These are phyloP conservation scores for Choloepus didactylus DNA, from an alignment of 2,797 vertebrate genomes.

Conservation along the genomic window DNA sequence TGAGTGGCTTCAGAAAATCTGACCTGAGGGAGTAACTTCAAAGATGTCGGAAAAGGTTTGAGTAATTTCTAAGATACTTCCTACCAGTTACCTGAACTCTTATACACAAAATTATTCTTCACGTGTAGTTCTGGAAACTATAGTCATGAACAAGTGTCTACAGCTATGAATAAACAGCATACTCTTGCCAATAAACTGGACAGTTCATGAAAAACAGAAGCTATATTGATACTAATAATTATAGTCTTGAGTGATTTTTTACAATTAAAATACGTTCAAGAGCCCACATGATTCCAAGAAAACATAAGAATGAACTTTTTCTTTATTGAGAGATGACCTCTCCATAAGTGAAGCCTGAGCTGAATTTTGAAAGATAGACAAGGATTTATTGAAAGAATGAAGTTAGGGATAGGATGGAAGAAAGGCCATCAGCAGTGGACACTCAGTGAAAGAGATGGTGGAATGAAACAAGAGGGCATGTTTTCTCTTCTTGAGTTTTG, in stretches of 20 bases:
- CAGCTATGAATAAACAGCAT: neutral
- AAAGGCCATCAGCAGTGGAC: neutral
- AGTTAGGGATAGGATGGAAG: neutral
- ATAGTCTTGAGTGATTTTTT: neutral
- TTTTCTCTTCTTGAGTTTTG: neutral
- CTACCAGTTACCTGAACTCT: slow-evolving; percentile 9
- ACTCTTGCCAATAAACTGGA: neutral
- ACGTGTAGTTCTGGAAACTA: slow-evolving; percentile 23
- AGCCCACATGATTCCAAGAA: neutral
- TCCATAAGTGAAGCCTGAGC: neutral
- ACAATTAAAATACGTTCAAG: slow-evolving; percentile 14
- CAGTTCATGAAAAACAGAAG: slow-evolving; percentile 33
- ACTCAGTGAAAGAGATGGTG: neutral
- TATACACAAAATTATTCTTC: neutral
- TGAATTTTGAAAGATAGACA: neutral
- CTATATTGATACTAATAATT: neutral
- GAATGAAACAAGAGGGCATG: neutral
- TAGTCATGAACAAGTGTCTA: neutral
- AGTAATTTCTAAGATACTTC: slow-evolving; percentile 16
- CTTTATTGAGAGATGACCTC: neutral
- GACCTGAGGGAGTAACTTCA: neutral
- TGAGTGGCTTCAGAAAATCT: neutral
- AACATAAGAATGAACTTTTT: neutral
- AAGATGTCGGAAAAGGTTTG: slow-evolving; percentile 7
- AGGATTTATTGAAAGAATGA: neutral